These are phyloP conservation scores for Pseudococcus viburni DNA, from an alignment of 2,888 invertebrate species.

Conservation along the genomic window DNA sequence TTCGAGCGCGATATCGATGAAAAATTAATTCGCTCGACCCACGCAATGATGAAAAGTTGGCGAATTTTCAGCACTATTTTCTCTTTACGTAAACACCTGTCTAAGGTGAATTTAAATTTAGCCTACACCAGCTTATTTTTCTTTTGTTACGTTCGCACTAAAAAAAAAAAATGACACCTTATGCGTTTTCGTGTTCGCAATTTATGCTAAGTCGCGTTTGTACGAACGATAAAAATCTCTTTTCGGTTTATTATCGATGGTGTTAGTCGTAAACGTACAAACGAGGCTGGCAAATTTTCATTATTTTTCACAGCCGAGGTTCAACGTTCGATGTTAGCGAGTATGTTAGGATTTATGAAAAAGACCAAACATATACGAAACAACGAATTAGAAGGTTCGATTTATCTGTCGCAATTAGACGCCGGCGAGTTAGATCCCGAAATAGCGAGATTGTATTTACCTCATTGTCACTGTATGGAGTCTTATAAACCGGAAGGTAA, in stretches of 20 bases:
- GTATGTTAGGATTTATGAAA: slow-evolving; percentile 95
- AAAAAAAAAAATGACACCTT: neutral
- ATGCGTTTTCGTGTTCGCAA: slow-evolving; percentile 19
- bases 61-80: neutral
- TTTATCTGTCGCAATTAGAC: slow-evolving; percentile 93
- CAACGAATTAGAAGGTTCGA: slow-evolving; percentile 80
- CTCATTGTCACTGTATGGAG: slow-evolving; percentile 74
- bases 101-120: neutral
- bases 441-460: slow-evolving; percentile 88
- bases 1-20: neutral
- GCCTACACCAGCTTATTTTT: neutral
- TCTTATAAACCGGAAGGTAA: slow-evolving; percentile 63
- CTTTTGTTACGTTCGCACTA: neutral
- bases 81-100: neutral
- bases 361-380: slow-evolving; percentile 78
- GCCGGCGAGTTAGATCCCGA: slow-evolving; percentile 94
- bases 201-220: slow-evolving; percentile 3
- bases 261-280: neutral
- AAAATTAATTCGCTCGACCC: neutral
- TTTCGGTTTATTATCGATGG: neutral
- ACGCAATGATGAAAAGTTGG: too few relatives aligned
- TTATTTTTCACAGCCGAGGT: slow-evolving; percentile 71
- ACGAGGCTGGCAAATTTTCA: slow-evolving; percentile 25
- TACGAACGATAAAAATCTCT: neutral
- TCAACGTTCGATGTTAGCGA: slow-evolving; percentile 84